Percentiles rank a stretch among this genome's conserved stretches.
Evolutionary conservation across 1,140 invertebrate species (phyloP).

Genomic region (fruit fly (Drosophila melanogaster)): Release_6_plus_ISO1_MT NT_037436.4:1055501-1056000

Average conservation of each 20-base stretch:
- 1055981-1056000: constrained; percentile 27
- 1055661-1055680: not conserved
- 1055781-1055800: constrained; percentile 33
- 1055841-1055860: constrained; percentile 4
- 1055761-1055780: constrained; percentile 15
- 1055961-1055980: constrained; percentile 28
- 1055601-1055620: constrained; percentile 67
- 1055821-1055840: constrained; percentile 41
- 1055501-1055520: constrained; percentile 33
- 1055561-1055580: constrained; percentile 79
- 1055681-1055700: not conserved
- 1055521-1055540: constrained; percentile 55
- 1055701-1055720: constrained; percentile 60
- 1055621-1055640: constrained; percentile 34
- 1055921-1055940: constrained; percentile 24
- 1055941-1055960: constrained; percentile 15
- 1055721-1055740: constrained; percentile 42
- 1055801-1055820: constrained; percentile 59
- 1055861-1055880: constrained; percentile 72
- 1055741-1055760: constrained; percentile 36
- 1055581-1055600: constrained; percentile 67
- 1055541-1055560: constrained; percentile 79
- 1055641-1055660: not conserved
- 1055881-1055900: constrained; percentile 76
- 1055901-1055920: constrained; percentile 68